Percentiles rank a stretch among this genome's conserved stretches.
phyloP scores from a whole-genome alignment of 2,797 vertebrate genomes.

The Darevskia mixta region DNA sequence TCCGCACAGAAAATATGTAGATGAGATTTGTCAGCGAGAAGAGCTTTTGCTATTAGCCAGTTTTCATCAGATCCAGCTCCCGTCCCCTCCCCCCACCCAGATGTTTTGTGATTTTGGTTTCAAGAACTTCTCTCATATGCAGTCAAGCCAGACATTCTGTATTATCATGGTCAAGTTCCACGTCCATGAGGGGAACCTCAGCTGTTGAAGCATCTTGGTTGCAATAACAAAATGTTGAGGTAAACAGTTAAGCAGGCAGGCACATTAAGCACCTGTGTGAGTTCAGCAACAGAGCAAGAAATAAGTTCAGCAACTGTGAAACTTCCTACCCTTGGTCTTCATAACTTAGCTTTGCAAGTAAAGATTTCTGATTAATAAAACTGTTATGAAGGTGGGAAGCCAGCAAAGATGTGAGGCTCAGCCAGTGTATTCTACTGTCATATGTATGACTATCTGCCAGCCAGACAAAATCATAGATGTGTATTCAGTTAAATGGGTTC shows the following conservation, averaged over 20 bases:
- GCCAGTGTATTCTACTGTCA: no score
- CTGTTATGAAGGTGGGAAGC: background rate
- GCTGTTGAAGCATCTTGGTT: no score
- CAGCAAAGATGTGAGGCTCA: background rate
- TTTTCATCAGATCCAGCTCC: slow-evolving; percentile 34
- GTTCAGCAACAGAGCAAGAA: background rate
- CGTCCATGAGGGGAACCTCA: background rate
- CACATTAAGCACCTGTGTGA: background rate
- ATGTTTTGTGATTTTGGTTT: slow-evolving; percentile 44
- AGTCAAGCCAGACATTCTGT: background rate
- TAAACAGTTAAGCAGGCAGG: background rate
- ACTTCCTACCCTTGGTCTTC: background rate
- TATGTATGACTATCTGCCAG: background rate
- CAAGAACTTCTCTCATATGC: slow-evolving; percentile 20
- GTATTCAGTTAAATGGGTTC: background rate
- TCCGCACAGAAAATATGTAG: slow-evolving; percentile 41
- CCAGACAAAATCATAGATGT: background rate
- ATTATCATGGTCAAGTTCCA: background rate
- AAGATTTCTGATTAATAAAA: background rate
- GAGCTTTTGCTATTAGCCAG: slow-evolving; percentile 26
- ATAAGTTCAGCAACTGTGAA: background rate
- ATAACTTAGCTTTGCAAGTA: slow-evolving; percentile 5
- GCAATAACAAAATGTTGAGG: background rate
- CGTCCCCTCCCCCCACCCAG: slow-evolving; percentile 43
- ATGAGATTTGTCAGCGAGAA: slow-evolving; percentile 13